Base-by-base conservation (phyloP, 2,888 invertebrate genomes). In the Trichopoda pennipes region DNA sequence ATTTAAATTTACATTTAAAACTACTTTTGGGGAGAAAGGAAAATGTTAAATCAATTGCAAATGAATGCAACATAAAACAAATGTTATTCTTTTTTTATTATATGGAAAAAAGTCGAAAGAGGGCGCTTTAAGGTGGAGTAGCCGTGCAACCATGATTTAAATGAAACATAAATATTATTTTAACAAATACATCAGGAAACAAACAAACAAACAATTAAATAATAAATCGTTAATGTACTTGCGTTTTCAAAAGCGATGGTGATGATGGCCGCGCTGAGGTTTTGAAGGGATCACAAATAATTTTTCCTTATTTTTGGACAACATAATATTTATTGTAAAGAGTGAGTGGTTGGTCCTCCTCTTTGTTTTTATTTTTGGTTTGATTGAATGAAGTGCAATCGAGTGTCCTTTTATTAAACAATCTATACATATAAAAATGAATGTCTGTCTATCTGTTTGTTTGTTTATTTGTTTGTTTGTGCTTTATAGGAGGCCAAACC, bases 141-240 rank as follows among this genome's bases (percentile, higher is more conserved):
- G 38, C 23, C 23, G 51, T 21, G 21, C 9, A 38, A 53, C 21
- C 21, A 64, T 19, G 9, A 3, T 19, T 49, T 38, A 38, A 21
- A 66, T 53, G 21, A 23, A 42, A 42, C 38, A 42, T 55, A 68
- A 68, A 55, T 42, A 42, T 53, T 17, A 21, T 42, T 55, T 56
- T 19, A 49, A 44, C 44, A 61, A 44, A 47, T 10, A 38, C 38
- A 38, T 3, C 12, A 38, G 12, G 0, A 12, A 38, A 12, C 38
- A 38, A 38, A 38, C 38, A 38, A 38, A 16, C 64, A 66, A 51
- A 66, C n/a, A 66, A 64, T 42, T 8, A 60, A 38, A 53, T 23
- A 66, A 66, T 66, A 21, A 28, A 35, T 35, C 51, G 21, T 66
- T 49, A 49, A 49, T 38, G 35, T 2, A 9, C 19, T 53, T 14